Conservation (phyloP, 2,888 invertebrate genomes). For the Tetheella fluctuosa region DNA sequence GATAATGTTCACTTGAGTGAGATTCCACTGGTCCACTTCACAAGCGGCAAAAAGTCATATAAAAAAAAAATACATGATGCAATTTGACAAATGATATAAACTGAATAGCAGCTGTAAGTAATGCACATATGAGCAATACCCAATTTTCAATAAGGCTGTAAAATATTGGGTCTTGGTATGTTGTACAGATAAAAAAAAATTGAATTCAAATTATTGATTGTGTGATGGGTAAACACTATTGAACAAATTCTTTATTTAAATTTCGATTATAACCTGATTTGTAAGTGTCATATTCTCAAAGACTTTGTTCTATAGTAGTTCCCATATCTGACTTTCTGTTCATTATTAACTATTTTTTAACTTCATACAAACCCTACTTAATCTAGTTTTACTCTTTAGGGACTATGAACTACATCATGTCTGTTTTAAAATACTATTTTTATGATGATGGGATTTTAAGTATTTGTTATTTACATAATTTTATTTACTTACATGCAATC, state of each 20-base stretch:
- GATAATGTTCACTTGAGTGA: background rate
- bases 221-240: no score
- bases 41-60: no score
- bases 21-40: no score
- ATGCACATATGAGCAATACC: background rate
- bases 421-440: conserved; percentile 33
- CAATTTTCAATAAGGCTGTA: background rate
- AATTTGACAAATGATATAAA: background rate
- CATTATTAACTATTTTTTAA: no score
- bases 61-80: no score
- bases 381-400: background rate
- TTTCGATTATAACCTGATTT: no score
- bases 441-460: conserved; percentile 36
- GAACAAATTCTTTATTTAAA: no score
- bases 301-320: background rate
- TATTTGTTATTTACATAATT: conserved; percentile 56
- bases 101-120: background rate
- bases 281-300: no score
- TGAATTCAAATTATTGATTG: no score
- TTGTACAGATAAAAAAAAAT: no score
- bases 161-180: background rate
- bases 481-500: conserved; percentile 79
- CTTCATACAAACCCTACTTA: no score
- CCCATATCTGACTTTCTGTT: background rate
- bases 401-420: conserved; percentile 19